phyloP scores from a whole-genome alignment of 2,888 invertebrate species.

The Pseudolycoriella hygida region DNA sequence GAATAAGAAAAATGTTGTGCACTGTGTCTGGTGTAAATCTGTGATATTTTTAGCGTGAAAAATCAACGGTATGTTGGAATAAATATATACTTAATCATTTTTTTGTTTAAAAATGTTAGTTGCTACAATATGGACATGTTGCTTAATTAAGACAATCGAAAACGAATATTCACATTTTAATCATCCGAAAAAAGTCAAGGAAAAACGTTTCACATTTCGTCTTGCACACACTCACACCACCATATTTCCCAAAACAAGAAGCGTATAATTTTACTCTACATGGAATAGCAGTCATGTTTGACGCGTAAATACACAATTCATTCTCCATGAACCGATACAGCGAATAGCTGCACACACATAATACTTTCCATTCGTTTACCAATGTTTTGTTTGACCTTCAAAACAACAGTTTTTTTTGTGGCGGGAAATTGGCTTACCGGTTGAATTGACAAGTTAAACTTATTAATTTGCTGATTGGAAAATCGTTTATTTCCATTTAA shows the following conservation, averaged over 20 bases:
- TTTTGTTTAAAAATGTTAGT: not conserved
- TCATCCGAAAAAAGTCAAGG: no score
- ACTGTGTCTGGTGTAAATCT: conserved; percentile 10
- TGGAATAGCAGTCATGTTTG: no score
- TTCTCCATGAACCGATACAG: no score
- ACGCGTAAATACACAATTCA: no score
- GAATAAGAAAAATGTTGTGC: not conserved
- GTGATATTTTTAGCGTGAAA: conserved; percentile 17
- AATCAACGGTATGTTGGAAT: conserved; percentile 16
- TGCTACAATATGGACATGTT: no score
- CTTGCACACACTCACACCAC: not conserved
- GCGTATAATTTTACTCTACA: no score
- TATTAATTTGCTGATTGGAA: no score
- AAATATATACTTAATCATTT: not conserved
- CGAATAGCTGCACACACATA: not conserved
- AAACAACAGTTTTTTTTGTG: conserved; percentile 8
- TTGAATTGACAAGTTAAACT: not conserved
- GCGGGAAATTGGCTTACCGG: conserved; percentile 10
- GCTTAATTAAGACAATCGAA: no score
- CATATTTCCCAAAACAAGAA: not conserved
- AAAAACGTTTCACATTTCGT: not conserved
- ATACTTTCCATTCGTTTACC: not conserved
- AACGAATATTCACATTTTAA: no score
- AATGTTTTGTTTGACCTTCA: conserved; percentile 11
- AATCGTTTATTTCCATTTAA: not conserved